phyloP scores from a whole-genome alignment of 2,113 vertebrate genomes.

The Dromaius novaehollandiae region DNA sequence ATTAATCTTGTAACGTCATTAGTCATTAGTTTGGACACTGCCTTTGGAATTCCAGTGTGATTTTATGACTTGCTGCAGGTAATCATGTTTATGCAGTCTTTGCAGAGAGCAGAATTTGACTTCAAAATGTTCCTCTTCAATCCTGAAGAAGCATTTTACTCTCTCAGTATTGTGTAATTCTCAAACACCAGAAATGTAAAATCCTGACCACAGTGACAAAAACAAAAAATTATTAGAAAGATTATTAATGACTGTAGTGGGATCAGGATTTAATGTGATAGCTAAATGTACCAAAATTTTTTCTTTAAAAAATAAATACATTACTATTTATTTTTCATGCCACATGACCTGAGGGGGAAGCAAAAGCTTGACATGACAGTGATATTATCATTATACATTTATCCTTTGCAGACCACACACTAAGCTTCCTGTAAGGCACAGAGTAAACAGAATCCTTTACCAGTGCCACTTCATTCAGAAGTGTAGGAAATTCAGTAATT shows the following conservation, averaged over 20 bases:
- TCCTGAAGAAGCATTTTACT: neutral
- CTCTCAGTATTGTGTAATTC: neutral
- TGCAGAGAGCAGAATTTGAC: neutral
- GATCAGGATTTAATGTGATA: neutral
- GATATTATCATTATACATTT: neutral
- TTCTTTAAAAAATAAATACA: neutral
- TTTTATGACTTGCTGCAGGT: neutral
- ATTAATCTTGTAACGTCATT: neutral
- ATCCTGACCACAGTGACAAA: neutral
- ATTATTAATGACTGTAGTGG: neutral
- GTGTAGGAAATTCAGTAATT: neutral
- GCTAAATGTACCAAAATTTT: neutral
- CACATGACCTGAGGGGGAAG: neutral
- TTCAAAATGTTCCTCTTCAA: neutral
- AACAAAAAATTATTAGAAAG: neutral
- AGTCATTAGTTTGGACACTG: neutral
- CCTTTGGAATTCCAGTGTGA: neutral
- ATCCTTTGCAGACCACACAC: neutral
- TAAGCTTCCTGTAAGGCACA: neutral
- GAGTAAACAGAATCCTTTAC: neutral
- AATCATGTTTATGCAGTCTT: neutral
- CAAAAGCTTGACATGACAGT: neutral
- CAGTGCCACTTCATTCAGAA: neutral
- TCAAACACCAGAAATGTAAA: neutral
- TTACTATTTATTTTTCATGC: neutral